Percentiles rank a stretch among this genome's conserved stretches.
Conservation (phyloP, 2,113 vertebrate species). For the Halichoeres trimaculatus region DNA sequence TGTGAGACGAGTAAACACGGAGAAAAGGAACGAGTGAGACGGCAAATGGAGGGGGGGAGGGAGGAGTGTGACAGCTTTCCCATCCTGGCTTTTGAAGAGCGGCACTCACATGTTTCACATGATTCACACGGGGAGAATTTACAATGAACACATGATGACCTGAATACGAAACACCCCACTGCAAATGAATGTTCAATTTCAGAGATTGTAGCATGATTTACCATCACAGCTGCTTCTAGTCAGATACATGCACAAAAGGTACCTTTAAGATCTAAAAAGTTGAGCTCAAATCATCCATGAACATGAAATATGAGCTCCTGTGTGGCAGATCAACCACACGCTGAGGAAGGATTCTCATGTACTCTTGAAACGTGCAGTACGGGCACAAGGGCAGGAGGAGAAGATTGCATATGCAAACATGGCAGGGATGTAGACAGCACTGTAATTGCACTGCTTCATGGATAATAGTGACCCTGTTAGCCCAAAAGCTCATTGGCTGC, state of each 20-base stretch:
- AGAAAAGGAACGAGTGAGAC: slow-evolving; percentile 50
- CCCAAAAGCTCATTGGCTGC: slow-evolving; percentile 72
- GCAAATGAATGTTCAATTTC: slow-evolving; percentile 1
- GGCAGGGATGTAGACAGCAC: slow-evolving; percentile 56
- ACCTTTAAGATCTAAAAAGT: background rate
- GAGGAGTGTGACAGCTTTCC: slow-evolving; percentile 65
- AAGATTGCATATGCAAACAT: slow-evolving; percentile 55
- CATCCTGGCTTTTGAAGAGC: slow-evolving; percentile 65
- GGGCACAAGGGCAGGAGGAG: slow-evolving; percentile 17
- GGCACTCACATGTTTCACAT: slow-evolving; percentile 24
- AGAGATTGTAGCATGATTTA: background rate
- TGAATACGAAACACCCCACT: slow-evolving; percentile 59
- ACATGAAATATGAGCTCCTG: background rate
- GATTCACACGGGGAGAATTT: slow-evolving; percentile 55
- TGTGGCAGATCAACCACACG: background rate
- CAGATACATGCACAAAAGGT: slow-evolving; percentile 10
- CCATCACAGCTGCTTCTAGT: background rate
- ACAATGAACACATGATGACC: slow-evolving; percentile 45
- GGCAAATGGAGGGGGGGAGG: slow-evolving; percentile 45
- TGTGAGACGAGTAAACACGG: slow-evolving; percentile 57
- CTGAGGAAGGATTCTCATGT: slow-evolving; percentile 21
- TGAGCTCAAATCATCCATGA: background rate
- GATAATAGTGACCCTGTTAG: slow-evolving; percentile 78
- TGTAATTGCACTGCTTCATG: slow-evolving; percentile 72
- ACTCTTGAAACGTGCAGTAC: slow-evolving; percentile 9